phyloP scores from a whole-genome alignment of 2,113 vertebrate species.

The Percopsis transmontana region DNA sequence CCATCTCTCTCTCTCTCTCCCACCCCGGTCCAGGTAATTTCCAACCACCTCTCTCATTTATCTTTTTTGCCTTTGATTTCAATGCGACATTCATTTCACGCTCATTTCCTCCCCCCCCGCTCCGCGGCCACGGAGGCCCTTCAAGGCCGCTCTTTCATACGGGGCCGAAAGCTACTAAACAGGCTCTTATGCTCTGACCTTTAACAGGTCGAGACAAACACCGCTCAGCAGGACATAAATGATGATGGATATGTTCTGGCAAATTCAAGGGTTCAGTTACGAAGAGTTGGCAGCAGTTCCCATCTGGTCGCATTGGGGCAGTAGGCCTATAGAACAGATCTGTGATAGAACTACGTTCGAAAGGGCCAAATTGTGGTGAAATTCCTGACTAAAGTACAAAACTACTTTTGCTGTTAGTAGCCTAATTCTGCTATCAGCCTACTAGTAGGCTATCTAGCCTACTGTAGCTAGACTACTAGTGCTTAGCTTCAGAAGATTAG shows the following conservation, averaged over 20 bases:
- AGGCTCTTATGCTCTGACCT: slow-evolving; percentile 60
- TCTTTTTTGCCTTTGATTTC: slow-evolving; percentile 65
- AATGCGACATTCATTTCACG: slow-evolving; percentile 60
- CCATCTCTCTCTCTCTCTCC: slow-evolving; percentile 3
- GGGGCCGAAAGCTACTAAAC: slow-evolving; percentile 43
- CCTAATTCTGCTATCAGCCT: too few relatives aligned
- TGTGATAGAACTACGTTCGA: slow-evolving; percentile 17
- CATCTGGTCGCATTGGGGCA: slow-evolving; percentile 15
- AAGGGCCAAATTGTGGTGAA: background rate
- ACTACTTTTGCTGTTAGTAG: too few relatives aligned
- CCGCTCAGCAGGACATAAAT: slow-evolving; percentile 56
- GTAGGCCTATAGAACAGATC: slow-evolving; percentile 9
- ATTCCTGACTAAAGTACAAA: background rate
- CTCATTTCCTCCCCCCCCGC: slow-evolving; percentile 56
- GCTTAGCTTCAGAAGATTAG: too few relatives aligned
- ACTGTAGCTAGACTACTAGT: too few relatives aligned
- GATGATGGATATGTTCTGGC: slow-evolving; percentile 71
- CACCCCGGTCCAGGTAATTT: slow-evolving; percentile 55
- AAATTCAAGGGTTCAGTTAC: slow-evolving; percentile 39
- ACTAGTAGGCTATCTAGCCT: too few relatives aligned
- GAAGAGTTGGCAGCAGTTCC: slow-evolving; percentile 13
- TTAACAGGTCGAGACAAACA: slow-evolving; percentile 48
- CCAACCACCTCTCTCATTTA: slow-evolving; percentile 52
- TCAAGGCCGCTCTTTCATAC: slow-evolving; percentile 67
- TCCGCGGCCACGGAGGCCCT: slow-evolving; percentile 2